These are phyloP conservation scores for Hyposoter didymator DNA, from an alignment of 2,888 invertebrate species.

Conservation along the genomic window DNA sequence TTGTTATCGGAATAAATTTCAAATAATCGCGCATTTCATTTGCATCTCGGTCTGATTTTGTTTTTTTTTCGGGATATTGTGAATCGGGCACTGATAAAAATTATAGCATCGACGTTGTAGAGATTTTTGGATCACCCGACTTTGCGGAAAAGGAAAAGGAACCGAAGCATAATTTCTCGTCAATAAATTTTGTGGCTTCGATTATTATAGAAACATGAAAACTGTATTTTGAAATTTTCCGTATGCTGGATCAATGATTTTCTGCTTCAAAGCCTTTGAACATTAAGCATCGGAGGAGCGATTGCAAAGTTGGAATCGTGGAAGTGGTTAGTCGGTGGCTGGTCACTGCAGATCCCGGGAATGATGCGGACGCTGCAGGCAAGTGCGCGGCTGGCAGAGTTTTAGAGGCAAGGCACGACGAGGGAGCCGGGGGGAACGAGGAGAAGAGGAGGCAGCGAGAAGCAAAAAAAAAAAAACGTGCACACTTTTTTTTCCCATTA, in stretches of 20 bases:
- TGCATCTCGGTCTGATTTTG: background rate
- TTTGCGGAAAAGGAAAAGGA: no score
- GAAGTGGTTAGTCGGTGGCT: conserved; percentile 33
- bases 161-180: background rate
- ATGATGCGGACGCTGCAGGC: conserved; percentile 61
- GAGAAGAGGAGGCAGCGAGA: background rate
- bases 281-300: conserved; percentile 28
- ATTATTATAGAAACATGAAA: background rate
- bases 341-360: conserved; percentile 53
- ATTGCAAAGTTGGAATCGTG: conserved; percentile 56
- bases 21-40: background rate
- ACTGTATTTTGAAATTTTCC: background rate
- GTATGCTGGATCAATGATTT: background rate
- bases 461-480: conserved; percentile 28
- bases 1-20: background rate
- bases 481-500: conserved; percentile 54
- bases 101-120: background rate
- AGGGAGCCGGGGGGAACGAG: background rate
- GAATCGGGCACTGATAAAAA: background rate
- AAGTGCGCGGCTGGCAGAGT: conserved; percentile 23
- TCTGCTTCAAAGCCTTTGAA: background rate
- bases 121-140: background rate
- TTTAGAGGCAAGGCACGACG: background rate
- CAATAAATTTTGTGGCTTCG: background rate
- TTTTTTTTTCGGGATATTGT: background rate